Conservation (phyloP, 2,797 vertebrate genomes). For the Champsocephalus esox region DNA sequence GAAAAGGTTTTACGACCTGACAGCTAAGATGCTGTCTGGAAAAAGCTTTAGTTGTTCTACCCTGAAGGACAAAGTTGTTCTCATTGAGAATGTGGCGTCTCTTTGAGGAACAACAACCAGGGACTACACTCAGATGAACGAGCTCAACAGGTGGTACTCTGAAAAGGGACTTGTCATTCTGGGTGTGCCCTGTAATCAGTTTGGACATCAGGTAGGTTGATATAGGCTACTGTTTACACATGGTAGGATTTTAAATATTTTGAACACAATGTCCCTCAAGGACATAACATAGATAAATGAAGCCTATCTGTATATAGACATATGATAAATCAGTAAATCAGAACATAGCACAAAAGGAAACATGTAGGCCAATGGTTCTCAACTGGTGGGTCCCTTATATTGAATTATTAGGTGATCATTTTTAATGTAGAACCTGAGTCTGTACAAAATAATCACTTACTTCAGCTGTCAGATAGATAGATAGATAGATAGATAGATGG, state of each 20-base stretch:
- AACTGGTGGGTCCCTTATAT: no score
- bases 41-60: slow-evolving; percentile 80
- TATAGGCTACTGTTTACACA: not conserved
- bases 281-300: not conserved
- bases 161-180: slow-evolving; percentile 87
- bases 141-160: slow-evolving; percentile 86
- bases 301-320: not conserved
- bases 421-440: not conserved
- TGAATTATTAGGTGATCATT: not conserved
- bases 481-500: no score
- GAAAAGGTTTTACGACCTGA: slow-evolving; percentile 76
- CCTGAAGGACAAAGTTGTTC: slow-evolving; percentile 87
- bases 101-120: slow-evolving; percentile 93
- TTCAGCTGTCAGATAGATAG: not conserved
- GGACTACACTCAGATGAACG: slow-evolving; percentile 90
- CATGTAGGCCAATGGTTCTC: no score
- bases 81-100: slow-evolving; percentile 93
- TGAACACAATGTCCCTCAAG: not conserved
- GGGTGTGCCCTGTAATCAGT: slow-evolving; percentile 94
- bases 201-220: slow-evolving; percentile 91
- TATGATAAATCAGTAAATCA: no score
- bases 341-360: not conserved
- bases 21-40: slow-evolving; percentile 82
- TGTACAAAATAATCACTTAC: not conserved
- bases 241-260: not conserved